Evolutionary conservation across 2,888 invertebrate species (phyloP), one percentile per base, ranked within the genome.

Genomic region (Eristalis arbustorum): DNA sequence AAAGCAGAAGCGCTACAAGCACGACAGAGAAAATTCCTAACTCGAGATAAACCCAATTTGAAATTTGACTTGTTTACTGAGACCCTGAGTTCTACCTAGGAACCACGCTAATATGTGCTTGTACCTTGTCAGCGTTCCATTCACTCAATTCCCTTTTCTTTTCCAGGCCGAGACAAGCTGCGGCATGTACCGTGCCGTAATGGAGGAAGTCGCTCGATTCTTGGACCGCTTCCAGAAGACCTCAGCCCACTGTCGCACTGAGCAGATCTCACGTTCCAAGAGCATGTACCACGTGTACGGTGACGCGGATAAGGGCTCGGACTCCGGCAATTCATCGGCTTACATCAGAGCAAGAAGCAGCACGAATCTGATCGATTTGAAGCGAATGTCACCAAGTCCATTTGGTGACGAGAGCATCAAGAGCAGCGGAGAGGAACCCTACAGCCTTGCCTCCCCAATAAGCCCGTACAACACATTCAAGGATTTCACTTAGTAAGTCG

Each of bases 201-300:
- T 96, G 94, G 95, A 95, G 90, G 95, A 96, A 91, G 95, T 95
- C 63, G 94, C 95, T 25, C 94, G 94, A 68, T 96, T 95, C 91
- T 92, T 96, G 89, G 95, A 95, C 89, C 94, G 95, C 88, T 94
- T 90, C 88, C 90, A 89, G 23, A 90, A 88, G 0, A 90, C 89
- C 34, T 88, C 85, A 63, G 89, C 84, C n/a, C 37, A 88, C 28
- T 78, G 68, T 34, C 84, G 89, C 73, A 89, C 76, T 80, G 91
- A 92, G 74, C 91, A 92, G 88, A 92, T 93, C 76, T 90, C 92
- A n/a, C 91, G 93, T 63, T 93, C 93, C 14, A 93, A 93, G 89
- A 93, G 93, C 89, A 90, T 92, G 42, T 91, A 92, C 88, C 92
- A 92, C 82, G 92, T 92, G 73, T 91, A 91, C 69, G 90, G 89